A percentile compares a stretch with the other conserved stretches of the same genome.
Evolutionary conservation across 2,113 vertebrate genomes (phyloP).

Genomic region (Atrichornis clamosus): DNA sequence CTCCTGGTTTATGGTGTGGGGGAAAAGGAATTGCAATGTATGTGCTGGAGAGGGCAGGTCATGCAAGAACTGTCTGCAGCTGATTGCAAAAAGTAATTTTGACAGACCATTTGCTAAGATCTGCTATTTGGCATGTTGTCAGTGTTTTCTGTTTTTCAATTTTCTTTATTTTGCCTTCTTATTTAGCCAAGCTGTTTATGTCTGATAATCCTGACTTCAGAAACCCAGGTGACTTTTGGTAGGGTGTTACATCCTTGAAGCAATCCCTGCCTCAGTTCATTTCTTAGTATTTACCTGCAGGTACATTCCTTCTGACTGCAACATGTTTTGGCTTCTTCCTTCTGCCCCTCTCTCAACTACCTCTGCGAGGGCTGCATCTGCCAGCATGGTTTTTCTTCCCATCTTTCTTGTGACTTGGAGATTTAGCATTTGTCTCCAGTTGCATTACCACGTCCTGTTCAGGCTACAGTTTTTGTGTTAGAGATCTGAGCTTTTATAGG

Average conservation of each 20-base stretch:
- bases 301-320: background rate
- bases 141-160: background rate
- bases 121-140: accelerated
- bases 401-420: background rate
- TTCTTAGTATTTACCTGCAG: background rate
- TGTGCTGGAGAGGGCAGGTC: background rate
- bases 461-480: background rate
- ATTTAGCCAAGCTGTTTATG: background rate
- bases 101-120: background rate
- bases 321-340: background rate
- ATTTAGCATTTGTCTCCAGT: background rate
- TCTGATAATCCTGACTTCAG: background rate
- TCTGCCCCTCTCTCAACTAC: background rate
- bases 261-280: background rate
- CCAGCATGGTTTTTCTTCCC: background rate
- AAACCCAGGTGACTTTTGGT: background rate
- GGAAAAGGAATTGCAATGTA: background rate
- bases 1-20: background rate
- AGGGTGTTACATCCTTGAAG: background rate
- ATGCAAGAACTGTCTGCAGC: background rate
- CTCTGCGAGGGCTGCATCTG: background rate
- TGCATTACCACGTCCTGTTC: background rate
- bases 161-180: background rate
- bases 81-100: background rate
- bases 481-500: background rate